A percentile compares a stretch with the other conserved stretches of the same genome.
These are phyloP conservation scores for Rhagologus leucostigma DNA, from an alignment of 2,113 vertebrate species.

Conservation along the genomic window DNA sequence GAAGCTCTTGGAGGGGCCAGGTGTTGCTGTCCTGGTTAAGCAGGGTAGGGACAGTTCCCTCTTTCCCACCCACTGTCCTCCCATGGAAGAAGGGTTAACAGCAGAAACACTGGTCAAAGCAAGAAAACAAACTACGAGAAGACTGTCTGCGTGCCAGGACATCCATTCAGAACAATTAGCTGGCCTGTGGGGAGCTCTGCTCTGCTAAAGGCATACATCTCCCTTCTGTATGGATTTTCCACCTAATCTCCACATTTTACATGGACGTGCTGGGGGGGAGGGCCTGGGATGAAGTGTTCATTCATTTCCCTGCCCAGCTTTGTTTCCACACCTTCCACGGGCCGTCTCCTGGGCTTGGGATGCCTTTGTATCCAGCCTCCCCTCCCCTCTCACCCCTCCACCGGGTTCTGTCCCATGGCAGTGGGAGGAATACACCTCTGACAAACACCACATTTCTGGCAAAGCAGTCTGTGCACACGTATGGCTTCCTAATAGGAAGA, in stretches of 20 bases:
- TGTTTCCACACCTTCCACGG: neutral
- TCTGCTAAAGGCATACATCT: slow-evolving; percentile 56
- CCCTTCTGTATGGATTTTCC: slow-evolving; percentile 44
- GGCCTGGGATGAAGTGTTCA: neutral
- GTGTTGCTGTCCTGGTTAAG: neutral
- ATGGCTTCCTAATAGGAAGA: neutral
- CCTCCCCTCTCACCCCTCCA: neutral
- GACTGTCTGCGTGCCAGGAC: slow-evolving; percentile 26
- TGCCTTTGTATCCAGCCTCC: neutral
- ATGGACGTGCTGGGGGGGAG: neutral
- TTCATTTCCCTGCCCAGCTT: slow-evolving; percentile 2
- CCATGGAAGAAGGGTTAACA: neutral
- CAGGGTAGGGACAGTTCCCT: neutral
- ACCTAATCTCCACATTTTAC: slow-evolving; percentile 49
- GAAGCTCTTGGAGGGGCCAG: neutral
- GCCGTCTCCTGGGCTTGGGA: neutral
- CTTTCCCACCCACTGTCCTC: neutral
- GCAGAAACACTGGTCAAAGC: neutral
- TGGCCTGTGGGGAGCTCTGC: neutral
- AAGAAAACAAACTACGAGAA: neutral
- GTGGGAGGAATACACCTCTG: neutral
- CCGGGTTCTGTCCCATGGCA: neutral
- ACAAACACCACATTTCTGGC: slow-evolving; percentile 8
- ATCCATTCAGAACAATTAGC: slow-evolving; percentile 21
- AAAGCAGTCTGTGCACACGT: neutral